Base-by-base conservation (phyloP, 2,797 vertebrate species). In the Acanthurus tractus region DNA sequence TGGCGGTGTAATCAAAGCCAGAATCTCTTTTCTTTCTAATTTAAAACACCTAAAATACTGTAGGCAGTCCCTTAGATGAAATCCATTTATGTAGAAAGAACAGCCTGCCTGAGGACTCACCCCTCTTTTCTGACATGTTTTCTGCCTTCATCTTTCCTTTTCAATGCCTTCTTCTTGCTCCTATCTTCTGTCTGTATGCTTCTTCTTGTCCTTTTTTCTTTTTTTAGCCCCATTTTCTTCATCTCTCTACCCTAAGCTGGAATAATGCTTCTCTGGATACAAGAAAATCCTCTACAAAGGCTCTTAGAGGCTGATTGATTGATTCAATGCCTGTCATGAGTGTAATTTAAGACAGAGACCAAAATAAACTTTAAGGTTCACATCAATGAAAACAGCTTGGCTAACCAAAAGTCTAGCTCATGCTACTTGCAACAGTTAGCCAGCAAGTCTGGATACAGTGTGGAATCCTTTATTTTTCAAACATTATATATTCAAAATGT, bases 1-100 rank as follows among this genome's bases (percentile, higher is more conserved):
- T 75, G 25, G 70, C 50, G 0, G 69, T 0, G 61, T 68, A 79
- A 84, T 83, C 78, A 88, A 78, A 84, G 71, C 48, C 67, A 59
- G 70, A 38, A 76, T 83, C 82, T 55, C 56, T 78, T 79, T 69
- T 69, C 76, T 74, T 87, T 78, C 70, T 81, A 76, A 89, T 85
- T 74, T 74, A 70, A 69, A 73, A 73, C 72, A 81, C 72, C 72
- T 78, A 80, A 82, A 86, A 76, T 44, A 67, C 83, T 82, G 73
- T 52, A 62, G 65, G 83, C 73, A 18, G 22, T 71, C 46, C 67
- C 18, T 25, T 48, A 46, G 73, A 63, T 82, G 17, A 76, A 88
- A 84, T 80, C 72, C 55, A 61, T 70, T 87, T 73, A 77, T 70
- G 46, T 76, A 73, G 61, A 81, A 66, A 75, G 54, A 84, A 46